Evolutionary conservation across 2,113 vertebrate genomes (phyloP).

Genomic region (Erythrolamprus reginae): DNA sequence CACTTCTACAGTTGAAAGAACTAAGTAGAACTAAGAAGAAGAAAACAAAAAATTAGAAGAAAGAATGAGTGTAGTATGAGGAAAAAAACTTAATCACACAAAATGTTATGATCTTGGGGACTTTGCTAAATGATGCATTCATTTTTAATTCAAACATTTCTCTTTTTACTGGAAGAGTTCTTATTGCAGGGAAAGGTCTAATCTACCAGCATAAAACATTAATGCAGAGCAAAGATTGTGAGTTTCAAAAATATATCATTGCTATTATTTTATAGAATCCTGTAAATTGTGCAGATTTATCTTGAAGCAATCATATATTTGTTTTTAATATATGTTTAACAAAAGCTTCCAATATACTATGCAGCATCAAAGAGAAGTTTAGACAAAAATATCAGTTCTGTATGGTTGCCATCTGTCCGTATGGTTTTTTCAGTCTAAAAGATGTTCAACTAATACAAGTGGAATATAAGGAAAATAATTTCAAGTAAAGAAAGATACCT

Average conservation of each 20-base stretch:
- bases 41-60: not conserved
- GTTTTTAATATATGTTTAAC: constrained; percentile 8
- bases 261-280: not conserved
- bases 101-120: not conserved
- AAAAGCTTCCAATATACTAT: not conserved
- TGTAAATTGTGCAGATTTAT: not conserved
- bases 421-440: not conserved
- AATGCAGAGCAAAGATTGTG: not conserved
- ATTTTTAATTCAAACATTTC: not conserved
- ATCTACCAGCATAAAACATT: not conserved
- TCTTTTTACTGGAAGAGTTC: not conserved
- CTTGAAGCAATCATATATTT: constrained; percentile 5
- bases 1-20: not conserved
- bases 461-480: not conserved
- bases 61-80: not conserved
- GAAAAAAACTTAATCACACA: not conserved
- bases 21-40: not conserved
- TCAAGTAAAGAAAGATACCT: not conserved
- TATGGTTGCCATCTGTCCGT: not conserved
- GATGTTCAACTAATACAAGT: not conserved
- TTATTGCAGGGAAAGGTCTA: not conserved
- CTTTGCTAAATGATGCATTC: not conserved
- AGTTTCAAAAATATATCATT: not conserved
- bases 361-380: not conserved
- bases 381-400: not conserved